Percentiles rank a stretch among this genome's conserved stretches.
Evolutionary conservation across 1,140 invertebrate genomes (phyloP).

Genomic region (Drosophila watanabei): DNA sequence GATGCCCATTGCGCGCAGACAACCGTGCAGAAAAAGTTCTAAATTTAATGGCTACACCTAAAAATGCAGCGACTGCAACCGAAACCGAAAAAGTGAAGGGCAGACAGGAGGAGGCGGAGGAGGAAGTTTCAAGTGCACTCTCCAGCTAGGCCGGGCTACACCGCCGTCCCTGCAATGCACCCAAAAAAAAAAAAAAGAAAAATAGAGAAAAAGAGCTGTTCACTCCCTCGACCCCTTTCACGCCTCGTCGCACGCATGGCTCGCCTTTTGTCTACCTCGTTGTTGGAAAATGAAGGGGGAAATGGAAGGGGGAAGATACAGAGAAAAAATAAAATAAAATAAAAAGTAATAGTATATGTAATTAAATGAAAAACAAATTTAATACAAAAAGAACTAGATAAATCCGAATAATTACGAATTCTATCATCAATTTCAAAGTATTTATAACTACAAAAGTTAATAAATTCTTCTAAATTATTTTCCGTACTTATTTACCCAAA

Average conservation of each 20-base stretch:
- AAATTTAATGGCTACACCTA: slow-evolving; percentile 83
- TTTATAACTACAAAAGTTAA: background rate
- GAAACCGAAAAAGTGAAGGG: slow-evolving; percentile 48
- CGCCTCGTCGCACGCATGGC: slow-evolving; percentile 68
- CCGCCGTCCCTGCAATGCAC: slow-evolving; percentile 16
- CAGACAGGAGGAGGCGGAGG: slow-evolving; percentile 11
- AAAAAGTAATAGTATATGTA: background rate
- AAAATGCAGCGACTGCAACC: slow-evolving; percentile 79
- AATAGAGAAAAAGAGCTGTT: slow-evolving; percentile 24
- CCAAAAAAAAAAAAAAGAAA: slow-evolving; percentile 34
- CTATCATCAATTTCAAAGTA: background rate
- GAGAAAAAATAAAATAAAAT: background rate
- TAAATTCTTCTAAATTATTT: too few species aligned
- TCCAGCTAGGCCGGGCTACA: slow-evolving; percentile 49
- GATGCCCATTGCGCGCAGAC: slow-evolving; percentile 57
- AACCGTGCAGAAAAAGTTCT: slow-evolving; percentile 82
- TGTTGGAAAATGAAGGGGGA: slow-evolving; percentile 25
- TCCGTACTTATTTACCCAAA: background rate
- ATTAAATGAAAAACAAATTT: background rate
- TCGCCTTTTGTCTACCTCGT: slow-evolving; percentile 69
- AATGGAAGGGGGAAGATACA: background rate
- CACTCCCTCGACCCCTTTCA: slow-evolving; percentile 52
- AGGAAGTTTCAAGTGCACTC: slow-evolving; percentile 75
- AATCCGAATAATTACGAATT: background rate
- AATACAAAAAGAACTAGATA: background rate